These are phyloP conservation scores for Bovichtus variegatus DNA, from an alignment of 2,797 vertebrate genomes.

Conservation along the genomic window DNA sequence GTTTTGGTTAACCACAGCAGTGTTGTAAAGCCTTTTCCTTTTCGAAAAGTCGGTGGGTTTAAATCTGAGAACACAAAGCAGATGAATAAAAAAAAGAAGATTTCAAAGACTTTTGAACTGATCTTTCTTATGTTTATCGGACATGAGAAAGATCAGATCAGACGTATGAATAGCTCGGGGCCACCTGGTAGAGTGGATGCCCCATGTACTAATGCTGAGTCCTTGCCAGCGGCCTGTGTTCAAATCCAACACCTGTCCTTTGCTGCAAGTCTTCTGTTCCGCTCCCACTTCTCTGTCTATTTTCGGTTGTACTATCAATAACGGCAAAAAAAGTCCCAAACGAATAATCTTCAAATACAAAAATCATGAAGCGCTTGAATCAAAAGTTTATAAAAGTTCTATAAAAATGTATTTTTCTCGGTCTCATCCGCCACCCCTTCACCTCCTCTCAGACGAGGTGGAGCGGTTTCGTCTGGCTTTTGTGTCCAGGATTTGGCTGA, in stretches of 20 bases:
- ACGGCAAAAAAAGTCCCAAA: too few relatives aligned
- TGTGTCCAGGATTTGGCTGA: constrained; percentile 92
- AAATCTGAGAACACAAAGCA: constrained; percentile 1
- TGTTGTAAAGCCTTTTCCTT: not conserved
- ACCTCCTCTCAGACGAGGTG: constrained; percentile 84
- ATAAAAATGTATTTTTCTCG: not conserved
- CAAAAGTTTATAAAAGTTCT: not conserved
- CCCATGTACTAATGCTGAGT: too few relatives aligned
- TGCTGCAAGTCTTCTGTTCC: too few relatives aligned
- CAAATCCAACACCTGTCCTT: too few relatives aligned
- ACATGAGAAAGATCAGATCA: not conserved
- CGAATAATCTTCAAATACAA: too few relatives aligned
- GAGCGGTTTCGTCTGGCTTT: constrained; percentile 90
- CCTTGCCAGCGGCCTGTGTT: too few relatives aligned
- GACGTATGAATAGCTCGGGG: not conserved
- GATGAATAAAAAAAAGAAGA: not conserved
- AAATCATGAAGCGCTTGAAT: not conserved
- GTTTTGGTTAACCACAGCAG: constrained; percentile 28
- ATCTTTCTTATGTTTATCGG: not conserved
- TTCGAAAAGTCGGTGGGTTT: not conserved
- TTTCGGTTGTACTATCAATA: too few relatives aligned
- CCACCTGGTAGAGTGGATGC: too few relatives aligned
- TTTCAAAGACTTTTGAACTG: not conserved
- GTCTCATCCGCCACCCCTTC: not conserved
- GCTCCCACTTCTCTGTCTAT: too few relatives aligned